Base-by-base conservation (phyloP, 2,113 vertebrate genomes). In the Colius striatus region DNA sequence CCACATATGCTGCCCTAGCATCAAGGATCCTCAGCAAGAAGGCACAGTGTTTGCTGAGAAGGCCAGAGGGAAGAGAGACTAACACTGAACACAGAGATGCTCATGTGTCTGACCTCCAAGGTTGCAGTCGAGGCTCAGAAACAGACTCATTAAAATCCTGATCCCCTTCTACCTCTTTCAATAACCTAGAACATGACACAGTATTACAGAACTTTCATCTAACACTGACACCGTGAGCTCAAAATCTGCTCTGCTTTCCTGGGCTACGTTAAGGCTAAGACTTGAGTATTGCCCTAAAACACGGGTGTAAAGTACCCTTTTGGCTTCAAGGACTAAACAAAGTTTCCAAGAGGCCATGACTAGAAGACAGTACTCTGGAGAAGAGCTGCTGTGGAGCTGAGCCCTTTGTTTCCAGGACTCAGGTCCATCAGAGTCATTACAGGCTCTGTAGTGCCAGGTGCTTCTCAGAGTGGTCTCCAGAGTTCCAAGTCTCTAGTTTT, bases 141-240 rank as follows among this genome's bases (percentile, higher is more conserved):
- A 76, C 5, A 73, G 21, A 51, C 13, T 26, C 0, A 0, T 51
- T 80, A 70, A 70, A 80, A 57, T 66, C n/a, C 34, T 32, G 68
- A 51, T 11, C 20, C 29, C 11, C 16, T 71, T 72, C 38, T 11
- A 43, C 23, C 29, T 68, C 34, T 89, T 84, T 48, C 80, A 61
- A 19, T 43, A 65, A 60, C 11, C 60, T 23, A 47, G 21, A 83
- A 11, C 29, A 11, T 11, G 6, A 70, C 62, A 67, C 21, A 51
- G 1, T 13, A 63, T 17, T 36, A 36, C 8, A 73, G 29, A 15
- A 51, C 6, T 79, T 51, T 21, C 67, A 75, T 0, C 0, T 16
- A 51, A 63, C n/a, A 51, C 1, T 3, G 58, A 84, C 55, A 55
- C 0, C 2, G 63, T 0, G 0, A 89, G 20, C 50, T 87, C 60